Evolutionary conservation across 2,113 vertebrate species (phyloP).

Genomic region (Rynchops niger): DNA sequence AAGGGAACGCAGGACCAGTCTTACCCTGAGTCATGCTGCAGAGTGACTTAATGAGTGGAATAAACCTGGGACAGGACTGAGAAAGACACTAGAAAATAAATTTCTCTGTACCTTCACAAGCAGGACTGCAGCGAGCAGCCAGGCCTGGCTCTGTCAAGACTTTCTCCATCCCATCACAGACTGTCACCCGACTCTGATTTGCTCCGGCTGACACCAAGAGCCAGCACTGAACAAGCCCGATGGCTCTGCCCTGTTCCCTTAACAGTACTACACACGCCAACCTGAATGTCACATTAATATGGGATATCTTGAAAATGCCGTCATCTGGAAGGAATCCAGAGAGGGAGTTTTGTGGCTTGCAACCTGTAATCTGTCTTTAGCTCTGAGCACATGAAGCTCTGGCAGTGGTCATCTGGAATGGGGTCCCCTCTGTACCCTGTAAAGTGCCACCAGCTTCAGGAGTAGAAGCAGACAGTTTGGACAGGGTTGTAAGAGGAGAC

Average conservation of each 20-base stretch:
- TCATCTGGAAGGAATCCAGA: background rate
- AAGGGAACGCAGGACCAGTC: background rate
- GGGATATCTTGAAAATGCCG: background rate
- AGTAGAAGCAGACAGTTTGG: background rate
- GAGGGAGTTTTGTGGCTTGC: background rate
- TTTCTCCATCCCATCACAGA: background rate
- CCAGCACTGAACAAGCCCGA: background rate
- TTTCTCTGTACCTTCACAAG: background rate
- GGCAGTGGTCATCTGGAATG: background rate
- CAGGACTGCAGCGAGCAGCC: background rate
- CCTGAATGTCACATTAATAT: background rate
- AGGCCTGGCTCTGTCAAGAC: background rate
- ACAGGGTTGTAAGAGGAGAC: background rate
- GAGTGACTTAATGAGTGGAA: fast-evolving
- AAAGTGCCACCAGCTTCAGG: background rate
- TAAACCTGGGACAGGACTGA: background rate
- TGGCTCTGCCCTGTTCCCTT: background rate
- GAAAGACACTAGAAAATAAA: background rate
- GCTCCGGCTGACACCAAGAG: background rate
- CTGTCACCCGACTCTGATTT: background rate
- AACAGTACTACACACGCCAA: fast-evolving
- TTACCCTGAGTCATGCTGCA: fast-evolving
- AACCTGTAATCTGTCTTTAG: background rate
- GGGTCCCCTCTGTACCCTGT: background rate
- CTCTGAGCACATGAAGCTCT: background rate